phyloP scores from a whole-genome alignment of 37 sponge, comb jelly and placozoan species.

The Dysidea cf. avara region DNA sequence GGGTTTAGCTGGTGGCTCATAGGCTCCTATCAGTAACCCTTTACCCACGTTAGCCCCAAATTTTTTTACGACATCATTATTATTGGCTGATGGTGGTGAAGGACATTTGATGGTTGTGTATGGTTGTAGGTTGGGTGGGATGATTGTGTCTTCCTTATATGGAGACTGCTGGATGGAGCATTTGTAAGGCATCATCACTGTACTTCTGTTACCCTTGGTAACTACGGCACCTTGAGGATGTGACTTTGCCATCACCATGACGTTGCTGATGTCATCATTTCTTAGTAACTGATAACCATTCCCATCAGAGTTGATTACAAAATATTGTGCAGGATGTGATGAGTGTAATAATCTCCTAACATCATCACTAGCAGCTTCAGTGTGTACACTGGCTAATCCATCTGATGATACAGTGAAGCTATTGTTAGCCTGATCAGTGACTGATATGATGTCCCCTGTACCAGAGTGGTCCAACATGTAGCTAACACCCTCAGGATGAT shows the following conservation, averaged over 20 bases:
- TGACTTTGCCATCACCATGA: slow-evolving; percentile 14
- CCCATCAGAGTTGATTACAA: slow-evolving; percentile 52
- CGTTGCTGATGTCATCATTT: not conserved
- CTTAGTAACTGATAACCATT: slow-evolving; percentile 43
- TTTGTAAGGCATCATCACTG: no score
- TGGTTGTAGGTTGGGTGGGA: slow-evolving; percentile 38
- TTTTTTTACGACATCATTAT: not conserved
- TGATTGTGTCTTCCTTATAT: slow-evolving; percentile 38
- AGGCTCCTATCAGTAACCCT: slow-evolving; percentile 34
- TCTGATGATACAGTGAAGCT: slow-evolving; percentile 21
- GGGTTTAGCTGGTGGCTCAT: slow-evolving; percentile 4
- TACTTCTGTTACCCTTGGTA: not conserved
- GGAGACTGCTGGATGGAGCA: no score
- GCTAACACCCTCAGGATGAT: no score
- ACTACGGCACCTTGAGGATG: slow-evolving; percentile 32
- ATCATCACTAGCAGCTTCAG: not conserved
- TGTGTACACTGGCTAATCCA: slow-evolving; percentile 7
- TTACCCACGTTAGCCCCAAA: slow-evolving; percentile 59
- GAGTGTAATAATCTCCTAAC: not conserved
- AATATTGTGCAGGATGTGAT: slow-evolving; percentile 44
- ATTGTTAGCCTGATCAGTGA: slow-evolving; percentile 6
- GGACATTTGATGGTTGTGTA: no score
- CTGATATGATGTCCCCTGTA: slow-evolving; percentile 7
- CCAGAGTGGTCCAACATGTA: slow-evolving; percentile 43
- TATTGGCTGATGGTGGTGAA: not conserved